Evolutionary conservation across 1,140 invertebrate genomes (phyloP).

Genomic region (Druon quercuslanigerum): DNA sequence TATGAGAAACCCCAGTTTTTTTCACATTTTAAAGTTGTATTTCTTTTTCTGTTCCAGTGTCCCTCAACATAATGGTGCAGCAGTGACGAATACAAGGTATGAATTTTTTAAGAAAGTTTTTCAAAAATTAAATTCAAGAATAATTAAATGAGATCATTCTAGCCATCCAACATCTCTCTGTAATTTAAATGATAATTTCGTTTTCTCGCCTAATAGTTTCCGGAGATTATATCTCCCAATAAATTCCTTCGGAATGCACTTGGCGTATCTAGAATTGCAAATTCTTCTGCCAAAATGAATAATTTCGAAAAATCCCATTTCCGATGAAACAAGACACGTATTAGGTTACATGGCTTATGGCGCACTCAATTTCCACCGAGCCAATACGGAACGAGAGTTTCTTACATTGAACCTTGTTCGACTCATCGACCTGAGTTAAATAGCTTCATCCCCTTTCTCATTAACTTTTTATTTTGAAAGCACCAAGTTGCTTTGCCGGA

Average conservation of each 20-base stretch:
- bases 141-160: not conserved
- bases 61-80: constrained; percentile 8
- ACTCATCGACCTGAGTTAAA: constrained; percentile 64
- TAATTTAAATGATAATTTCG: not conserved
- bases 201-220: not conserved
- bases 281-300: constrained; percentile 4
- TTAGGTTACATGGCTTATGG: constrained; percentile 5
- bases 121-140: not conserved
- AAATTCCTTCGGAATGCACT: constrained; percentile 14
- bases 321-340: constrained; percentile 31
- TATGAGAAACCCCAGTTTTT: not conserved
- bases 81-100: constrained; percentile 19
- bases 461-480: constrained; percentile 74
- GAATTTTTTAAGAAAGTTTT: not conserved
- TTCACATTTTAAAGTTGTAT: not conserved
- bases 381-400: constrained; percentile 41
- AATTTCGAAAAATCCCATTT: constrained; percentile 18
- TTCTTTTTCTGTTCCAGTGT: constrained; percentile 6
- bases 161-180: not conserved
- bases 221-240: not conserved
- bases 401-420: constrained; percentile 57
- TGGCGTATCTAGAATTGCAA: not conserved
- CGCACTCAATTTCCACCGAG: constrained; percentile 17
- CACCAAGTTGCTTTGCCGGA: constrained; percentile 62
- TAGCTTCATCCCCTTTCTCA: constrained; percentile 70